Evolutionary conservation across 2,113 vertebrate genomes (phyloP), one percentile per base, ranked within the genome.

Genomic region (Gavialis gangeticus): DNA sequence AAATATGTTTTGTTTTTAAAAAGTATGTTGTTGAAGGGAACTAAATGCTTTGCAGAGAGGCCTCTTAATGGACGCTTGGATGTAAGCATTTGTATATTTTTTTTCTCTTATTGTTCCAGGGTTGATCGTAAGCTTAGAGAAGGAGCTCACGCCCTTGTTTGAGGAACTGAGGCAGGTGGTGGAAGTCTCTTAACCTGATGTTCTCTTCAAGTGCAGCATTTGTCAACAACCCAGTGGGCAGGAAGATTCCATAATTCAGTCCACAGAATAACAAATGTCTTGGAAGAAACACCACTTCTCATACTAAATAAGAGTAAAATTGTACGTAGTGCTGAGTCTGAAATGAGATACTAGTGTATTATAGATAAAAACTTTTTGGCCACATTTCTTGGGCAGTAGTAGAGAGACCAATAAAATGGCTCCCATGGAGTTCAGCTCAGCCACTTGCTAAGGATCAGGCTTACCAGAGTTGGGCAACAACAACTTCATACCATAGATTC

Each of bases 51-150:
- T 62, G 73, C 59, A 58, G 64, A 37, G 59, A 73, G 24, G n/a
- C 59, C 91, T 91, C 46, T 81, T 5, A 18, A 2, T 0, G 46
- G 5, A 57, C 1, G 0, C 79, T 71, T 82, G n/a, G 8, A 89
- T 75, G n/a, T 66, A 67, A 57, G 14, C 10, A 25, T 25, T 59
- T 16, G 4, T 5, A 19, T 87, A 57, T 80, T 91, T 3, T 64
- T 67, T 92, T 12, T 93, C 25, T 97, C 57, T 96, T 64, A 86
- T 95, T 75, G 95, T 96, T 92, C 67, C 94, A 99, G 99, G 99
- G 84, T 96, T 99, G 93, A 99, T 99, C 95, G 98, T 99, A 97
- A 99, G 98, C 98, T 97, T 99, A 96, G 99, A 99, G 98, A 99
- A 99, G 96, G 99, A 99, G 94, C 98, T 99, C 77, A 98, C 98